Evolutionary conservation across 2,797 vertebrate species (phyloP).

Genomic region (Sphenodon punctatus): DNA sequence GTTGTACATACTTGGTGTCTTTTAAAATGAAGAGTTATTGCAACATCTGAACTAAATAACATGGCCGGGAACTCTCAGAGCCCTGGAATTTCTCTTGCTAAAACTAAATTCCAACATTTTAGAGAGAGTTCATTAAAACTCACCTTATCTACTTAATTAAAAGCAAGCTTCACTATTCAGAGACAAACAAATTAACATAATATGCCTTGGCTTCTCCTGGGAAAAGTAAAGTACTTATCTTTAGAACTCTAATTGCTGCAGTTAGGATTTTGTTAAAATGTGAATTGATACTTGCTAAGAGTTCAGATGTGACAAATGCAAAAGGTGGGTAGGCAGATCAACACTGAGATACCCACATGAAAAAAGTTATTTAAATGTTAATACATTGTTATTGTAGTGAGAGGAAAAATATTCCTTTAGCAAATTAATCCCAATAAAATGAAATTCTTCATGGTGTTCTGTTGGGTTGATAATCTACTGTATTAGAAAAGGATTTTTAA

Average conservation of each 20-base stretch:
- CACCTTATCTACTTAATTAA: conserved; percentile 56
- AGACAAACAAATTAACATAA: conserved; percentile 47
- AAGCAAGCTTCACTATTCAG: conserved; percentile 27
- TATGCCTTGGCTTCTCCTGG: conserved; percentile 33
- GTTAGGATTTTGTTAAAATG: conserved; percentile 46
- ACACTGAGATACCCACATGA: conserved; percentile 9
- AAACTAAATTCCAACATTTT: conserved; percentile 36
- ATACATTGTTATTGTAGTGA: conserved; percentile 14
- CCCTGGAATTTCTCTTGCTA: neutral
- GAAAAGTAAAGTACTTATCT: conserved; percentile 42
- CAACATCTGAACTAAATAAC: neutral
- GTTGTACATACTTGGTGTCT: neutral
- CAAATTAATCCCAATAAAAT: conserved; percentile 15
- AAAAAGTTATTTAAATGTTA: conserved; percentile 43
- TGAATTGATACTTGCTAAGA: conserved; percentile 31
- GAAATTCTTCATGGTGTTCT: neutral
- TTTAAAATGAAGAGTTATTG: neutral
- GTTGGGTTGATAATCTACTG: conserved; percentile 25
- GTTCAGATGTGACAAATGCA: conserved; percentile 27
- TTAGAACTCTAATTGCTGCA: conserved; percentile 46
- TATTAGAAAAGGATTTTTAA: neutral
- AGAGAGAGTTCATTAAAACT: conserved; percentile 35
- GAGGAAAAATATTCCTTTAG: conserved; percentile 8
- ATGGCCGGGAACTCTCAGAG: neutral
- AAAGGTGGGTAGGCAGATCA: conserved; percentile 24